Percentiles rank a stretch among this genome's conserved stretches.
phyloP scores from a whole-genome alignment of 2,113 vertebrate genomes.

The Paramisgurnus dabryanus region DNA sequence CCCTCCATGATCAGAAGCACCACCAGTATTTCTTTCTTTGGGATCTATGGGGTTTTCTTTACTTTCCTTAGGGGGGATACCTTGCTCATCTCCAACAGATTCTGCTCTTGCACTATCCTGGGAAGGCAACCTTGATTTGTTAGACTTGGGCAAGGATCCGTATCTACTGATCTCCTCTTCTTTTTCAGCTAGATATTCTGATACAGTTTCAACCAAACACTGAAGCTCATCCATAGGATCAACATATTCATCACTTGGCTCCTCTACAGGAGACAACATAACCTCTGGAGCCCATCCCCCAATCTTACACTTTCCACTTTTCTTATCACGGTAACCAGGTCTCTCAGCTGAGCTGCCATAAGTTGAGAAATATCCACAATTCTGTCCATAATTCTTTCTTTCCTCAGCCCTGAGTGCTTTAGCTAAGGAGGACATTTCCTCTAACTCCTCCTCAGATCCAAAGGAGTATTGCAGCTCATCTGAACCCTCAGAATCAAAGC shows the following conservation, averaged over 20 bases:
- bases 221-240: conserved; percentile 93
- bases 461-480: conserved; percentile 73
- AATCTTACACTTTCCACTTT: conserved; percentile 61
- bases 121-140: conserved; percentile 70
- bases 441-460: conserved; percentile 75
- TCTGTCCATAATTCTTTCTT: conserved; percentile 46
- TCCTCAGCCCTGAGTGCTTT: conserved; percentile 57
- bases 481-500: conserved; percentile 79
- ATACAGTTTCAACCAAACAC: conserved; percentile 92
- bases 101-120: conserved; percentile 65
- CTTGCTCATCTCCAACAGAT: conserved; percentile 68
- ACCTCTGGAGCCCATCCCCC: conserved; percentile 68
- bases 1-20: conserved; percentile 67
- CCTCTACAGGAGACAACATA: conserved; percentile 79
- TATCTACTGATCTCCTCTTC: conserved; percentile 95
- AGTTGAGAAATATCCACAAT: conserved; percentile 51
- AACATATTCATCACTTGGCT: conserved; percentile 81
- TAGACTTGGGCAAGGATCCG: conserved; percentile 79
- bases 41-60: conserved; percentile 60
- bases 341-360: conserved; percentile 61
- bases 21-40: conserved; percentile 27
- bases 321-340: conserved; percentile 63
- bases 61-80: conserved; percentile 54
- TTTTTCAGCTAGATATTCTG: conserved; percentile 96
- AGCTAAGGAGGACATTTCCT: conserved; percentile 66